These are phyloP conservation scores for Cosmia pyralina DNA, from an alignment of 2,888 invertebrate species.

Conservation along the genomic window DNA sequence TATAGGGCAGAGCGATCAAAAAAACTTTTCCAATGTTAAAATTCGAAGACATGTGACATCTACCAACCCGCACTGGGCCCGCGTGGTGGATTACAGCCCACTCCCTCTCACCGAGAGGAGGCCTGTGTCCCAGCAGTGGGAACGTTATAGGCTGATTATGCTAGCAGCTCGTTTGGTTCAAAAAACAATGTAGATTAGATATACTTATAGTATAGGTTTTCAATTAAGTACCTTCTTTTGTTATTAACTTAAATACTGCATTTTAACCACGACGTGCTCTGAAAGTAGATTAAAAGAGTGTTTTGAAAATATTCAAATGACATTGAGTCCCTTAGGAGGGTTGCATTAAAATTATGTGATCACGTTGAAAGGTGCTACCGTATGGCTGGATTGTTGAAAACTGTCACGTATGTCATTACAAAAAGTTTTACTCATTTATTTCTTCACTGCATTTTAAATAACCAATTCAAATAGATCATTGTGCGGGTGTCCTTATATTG, in stretches of 20 bases:
- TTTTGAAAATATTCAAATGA: constrained; percentile 80
- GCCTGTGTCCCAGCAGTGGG: too few relatives aligned
- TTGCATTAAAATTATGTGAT: constrained; percentile 83
- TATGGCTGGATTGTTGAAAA: constrained; percentile 72
- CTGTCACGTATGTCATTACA: constrained; percentile 81
- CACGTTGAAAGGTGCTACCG: constrained; percentile 82
- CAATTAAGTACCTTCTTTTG: background rate
- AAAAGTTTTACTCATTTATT: constrained; percentile 73
- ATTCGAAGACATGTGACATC: too few relatives aligned
- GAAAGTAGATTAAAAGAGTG: constrained; percentile 38
- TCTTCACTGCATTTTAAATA: constrained; percentile 67
- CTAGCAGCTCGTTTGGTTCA: too few relatives aligned
- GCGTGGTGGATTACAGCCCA: too few relatives aligned
- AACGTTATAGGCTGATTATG: too few relatives aligned
- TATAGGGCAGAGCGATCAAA: too few relatives aligned
- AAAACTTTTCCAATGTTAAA: too few relatives aligned
- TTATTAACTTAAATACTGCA: constrained; percentile 1
- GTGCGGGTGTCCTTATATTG: constrained; percentile 19
- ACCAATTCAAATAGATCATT: constrained; percentile 41
- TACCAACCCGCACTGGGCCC: too few relatives aligned
- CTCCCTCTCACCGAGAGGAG: too few relatives aligned
- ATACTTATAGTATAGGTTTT: background rate
- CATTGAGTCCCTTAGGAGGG: constrained; percentile 74
- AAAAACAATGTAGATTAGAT: too few relatives aligned
- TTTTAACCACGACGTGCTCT: constrained; percentile 13